A percentile compares a stretch with the other conserved stretches of the same genome.
phyloP scores from a whole-genome alignment of 2,797 vertebrate species.

The Molossus molossus region DNA sequence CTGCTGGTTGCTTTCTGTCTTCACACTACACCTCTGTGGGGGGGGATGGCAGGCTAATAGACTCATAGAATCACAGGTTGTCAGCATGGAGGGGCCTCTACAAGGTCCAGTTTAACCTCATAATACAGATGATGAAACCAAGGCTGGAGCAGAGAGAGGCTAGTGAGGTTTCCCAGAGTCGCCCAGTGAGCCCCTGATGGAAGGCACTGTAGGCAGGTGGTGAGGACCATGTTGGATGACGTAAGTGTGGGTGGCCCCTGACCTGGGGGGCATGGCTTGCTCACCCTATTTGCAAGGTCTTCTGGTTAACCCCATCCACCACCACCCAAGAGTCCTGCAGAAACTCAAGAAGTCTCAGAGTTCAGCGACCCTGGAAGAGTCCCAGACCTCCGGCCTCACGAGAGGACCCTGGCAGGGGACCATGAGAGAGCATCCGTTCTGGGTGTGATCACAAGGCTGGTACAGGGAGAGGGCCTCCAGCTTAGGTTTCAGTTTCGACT shows the following conservation, averaged over 20 bases:
- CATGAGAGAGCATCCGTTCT: neutral
- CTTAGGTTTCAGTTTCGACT: neutral
- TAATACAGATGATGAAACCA: neutral
- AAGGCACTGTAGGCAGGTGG: neutral
- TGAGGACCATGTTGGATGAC: neutral
- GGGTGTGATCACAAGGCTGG: neutral
- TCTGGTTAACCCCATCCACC: neutral
- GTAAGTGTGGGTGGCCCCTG: neutral
- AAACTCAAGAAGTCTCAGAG: neutral
- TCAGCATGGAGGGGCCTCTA: neutral
- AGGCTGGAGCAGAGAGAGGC: neutral
- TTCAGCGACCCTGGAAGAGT: neutral
- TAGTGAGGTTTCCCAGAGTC: neutral
- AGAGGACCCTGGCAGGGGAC: neutral
- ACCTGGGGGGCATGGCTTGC: neutral
- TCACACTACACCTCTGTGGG: constrained; percentile 16
- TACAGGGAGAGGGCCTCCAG: neutral
- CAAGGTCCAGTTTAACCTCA: neutral
- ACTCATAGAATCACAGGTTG: constrained; percentile 29
- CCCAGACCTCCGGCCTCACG: neutral
- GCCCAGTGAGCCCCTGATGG: neutral
- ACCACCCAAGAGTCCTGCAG: neutral
- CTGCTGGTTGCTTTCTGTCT: constrained; percentile 60
- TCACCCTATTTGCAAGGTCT: neutral
- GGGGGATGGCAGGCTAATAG: neutral